Evolutionary conservation across 2,888 invertebrate genomes (phyloP), one percentile per base, ranked within the genome.

Genomic region (Tachystola acroxantha): DNA sequence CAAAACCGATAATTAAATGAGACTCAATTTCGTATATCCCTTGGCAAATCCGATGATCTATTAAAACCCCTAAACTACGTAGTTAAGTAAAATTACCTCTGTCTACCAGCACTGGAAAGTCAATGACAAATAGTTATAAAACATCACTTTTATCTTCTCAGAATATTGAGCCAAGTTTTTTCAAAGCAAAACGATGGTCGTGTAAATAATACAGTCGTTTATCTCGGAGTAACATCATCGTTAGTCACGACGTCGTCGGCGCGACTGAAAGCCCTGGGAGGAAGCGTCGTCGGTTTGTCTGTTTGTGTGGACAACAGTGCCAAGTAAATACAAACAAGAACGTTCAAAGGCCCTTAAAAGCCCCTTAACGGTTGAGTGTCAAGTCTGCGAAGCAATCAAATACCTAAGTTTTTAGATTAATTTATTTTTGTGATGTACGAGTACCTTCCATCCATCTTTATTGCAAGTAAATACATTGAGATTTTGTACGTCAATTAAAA

Each of bases 151-250:
- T 57, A 61, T 56, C 54, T 50, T 24, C 32, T 35, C 34, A 42
- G 40, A 47, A 39, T 43, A 51, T 49, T 56, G 50, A 46, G 48
- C 55, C 53, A 55, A 52, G 50, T 47, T 47, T 44, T 48, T 24
- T 24, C 45, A 39, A 45, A 58, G 57, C 58, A 53, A 56, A 54
- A 53, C 59, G 63, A 61, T 57, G 53, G 50, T 50, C 52, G 57
- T 63, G 65, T 73, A 74, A 73, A 75, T 73, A 72, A 73, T 67
- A 69, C 64, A 51, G 61, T 59, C 54, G 54, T 53, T 57, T 80
- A 82, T 80, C 84, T 72, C 43, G 48, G 57, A 56, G 53, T 62
- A 57, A 62, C 68, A 80, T 80, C 80, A 60, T 58, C 58, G 65
- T 62, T 62, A 66, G 77, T 80, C 81, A 76, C 79, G 79, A 73